A percentile compares a stretch with the other conserved stretches of the same genome.
phyloP scores from a whole-genome alignment of 2,797 vertebrate species.

The Brachyrhaphis roseni region DNA sequence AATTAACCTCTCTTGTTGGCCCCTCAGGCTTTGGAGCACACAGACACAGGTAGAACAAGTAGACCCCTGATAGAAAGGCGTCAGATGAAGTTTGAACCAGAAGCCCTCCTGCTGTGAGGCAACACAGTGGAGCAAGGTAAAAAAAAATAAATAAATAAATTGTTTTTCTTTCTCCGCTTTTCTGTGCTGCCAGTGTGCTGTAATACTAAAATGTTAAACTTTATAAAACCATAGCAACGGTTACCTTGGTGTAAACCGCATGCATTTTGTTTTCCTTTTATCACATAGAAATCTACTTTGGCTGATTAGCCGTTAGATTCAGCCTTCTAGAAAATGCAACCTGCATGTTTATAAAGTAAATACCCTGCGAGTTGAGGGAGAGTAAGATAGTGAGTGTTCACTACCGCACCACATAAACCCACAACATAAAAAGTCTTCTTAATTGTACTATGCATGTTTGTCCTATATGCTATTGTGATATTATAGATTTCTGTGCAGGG shows the following conservation, averaged over 20 bases:
- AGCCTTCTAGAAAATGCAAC: not conserved
- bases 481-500: not conserved
- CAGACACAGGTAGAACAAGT: slow-evolving; percentile 4
- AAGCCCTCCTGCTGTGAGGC: not conserved
- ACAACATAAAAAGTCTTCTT: not conserved
- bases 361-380: not conserved
- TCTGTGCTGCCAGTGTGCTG: not conserved
- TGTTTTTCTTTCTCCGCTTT: not conserved
- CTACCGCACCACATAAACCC: not conserved
- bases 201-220: not conserved
- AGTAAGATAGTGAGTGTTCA: not conserved
- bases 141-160: not conserved
- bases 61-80: not conserved
- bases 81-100: not conserved
- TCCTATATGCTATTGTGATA: not conserved
- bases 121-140: not conserved
- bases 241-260: not conserved
- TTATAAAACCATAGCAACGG: not conserved
- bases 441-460: not conserved
- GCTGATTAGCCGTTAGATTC: not conserved
- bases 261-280: not conserved
- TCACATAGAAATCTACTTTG: not conserved
- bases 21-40: not conserved
- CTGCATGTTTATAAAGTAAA: not conserved
- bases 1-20: slow-evolving; percentile 7